Conservation (phyloP, 1,140 invertebrate species). For the Rhagoletis pomonella region DNA sequence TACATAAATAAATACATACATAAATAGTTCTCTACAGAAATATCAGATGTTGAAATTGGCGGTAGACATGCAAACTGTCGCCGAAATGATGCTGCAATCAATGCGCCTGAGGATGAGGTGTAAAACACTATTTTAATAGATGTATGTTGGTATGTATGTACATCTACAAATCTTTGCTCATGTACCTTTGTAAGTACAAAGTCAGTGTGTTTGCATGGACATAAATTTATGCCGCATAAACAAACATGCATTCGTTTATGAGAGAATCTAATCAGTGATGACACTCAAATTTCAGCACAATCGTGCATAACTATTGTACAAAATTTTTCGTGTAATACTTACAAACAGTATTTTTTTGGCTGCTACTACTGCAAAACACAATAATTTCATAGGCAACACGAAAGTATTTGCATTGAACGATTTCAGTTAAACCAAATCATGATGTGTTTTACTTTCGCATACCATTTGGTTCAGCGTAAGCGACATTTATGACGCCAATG, state of each 20-base stretch:
- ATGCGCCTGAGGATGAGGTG: not conserved
- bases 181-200: not conserved
- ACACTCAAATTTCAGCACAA: slow-evolving; percentile 47
- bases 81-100: slow-evolving; percentile 35
- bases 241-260: slow-evolving; percentile 29
- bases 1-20: slow-evolving; percentile 23
- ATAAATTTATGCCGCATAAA: slow-evolving; percentile 35
- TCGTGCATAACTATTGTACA: slow-evolving; percentile 1
- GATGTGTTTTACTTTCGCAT: too few relatives aligned
- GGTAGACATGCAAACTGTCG: slow-evolving; percentile 36
- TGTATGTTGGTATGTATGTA: not conserved
- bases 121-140: not conserved
- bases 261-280: slow-evolving; percentile 39
- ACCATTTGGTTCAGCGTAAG: too few relatives aligned
- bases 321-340: too few relatives aligned
- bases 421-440: too few relatives aligned
- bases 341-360: too few relatives aligned
- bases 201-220: not conserved
- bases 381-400: too few relatives aligned
- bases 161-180: not conserved
- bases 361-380: too few relatives aligned
- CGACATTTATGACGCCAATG: too few relatives aligned
- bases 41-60: slow-evolving; percentile 35
- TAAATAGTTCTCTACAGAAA: slow-evolving; percentile 2
- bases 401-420: too few relatives aligned